These are phyloP conservation scores for Holothuria scabra DNA, from an alignment of 53 echinoderm and acorn worm species.

Conservation along the genomic window DNA sequence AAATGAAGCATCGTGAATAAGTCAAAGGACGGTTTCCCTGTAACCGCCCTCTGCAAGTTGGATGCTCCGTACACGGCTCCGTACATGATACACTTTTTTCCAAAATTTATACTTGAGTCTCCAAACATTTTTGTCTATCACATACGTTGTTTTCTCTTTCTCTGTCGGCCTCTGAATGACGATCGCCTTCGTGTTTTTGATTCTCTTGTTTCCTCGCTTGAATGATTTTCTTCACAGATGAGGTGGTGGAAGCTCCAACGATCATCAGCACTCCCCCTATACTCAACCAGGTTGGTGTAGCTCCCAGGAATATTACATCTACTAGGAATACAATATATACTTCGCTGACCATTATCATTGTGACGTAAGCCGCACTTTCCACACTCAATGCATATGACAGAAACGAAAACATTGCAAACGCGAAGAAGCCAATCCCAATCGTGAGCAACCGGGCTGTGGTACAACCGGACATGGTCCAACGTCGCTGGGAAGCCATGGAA, in stretches of 20 bases:
- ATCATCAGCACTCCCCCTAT: not conserved
- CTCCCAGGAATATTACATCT: constrained; percentile 4
- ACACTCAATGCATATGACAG: not conserved
- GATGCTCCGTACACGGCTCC: no score
- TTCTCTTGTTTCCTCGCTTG: no score
- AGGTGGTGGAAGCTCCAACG: not conserved
- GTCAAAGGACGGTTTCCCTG: no score
- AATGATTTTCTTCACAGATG: not conserved
- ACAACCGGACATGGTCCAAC: not conserved
- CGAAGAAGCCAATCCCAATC: not conserved
- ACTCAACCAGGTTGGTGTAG: not conserved
- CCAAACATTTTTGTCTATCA: no score
- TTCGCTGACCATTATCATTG: not conserved
- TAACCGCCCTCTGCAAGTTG: no score
- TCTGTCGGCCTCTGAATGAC: no score
- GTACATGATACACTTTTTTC: no score
- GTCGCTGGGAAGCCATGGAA: not conserved
- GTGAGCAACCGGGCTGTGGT: not conserved
- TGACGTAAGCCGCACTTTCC: constrained; percentile 3
- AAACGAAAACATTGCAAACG: not conserved
- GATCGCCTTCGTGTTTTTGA: no score
- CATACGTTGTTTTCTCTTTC: no score
- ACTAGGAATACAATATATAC: not conserved
- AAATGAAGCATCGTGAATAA: no score
- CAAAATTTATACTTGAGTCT: no score